phyloP scores from a whole-genome alignment of 2,797 vertebrate species.

The Tapirus indicus region DNA sequence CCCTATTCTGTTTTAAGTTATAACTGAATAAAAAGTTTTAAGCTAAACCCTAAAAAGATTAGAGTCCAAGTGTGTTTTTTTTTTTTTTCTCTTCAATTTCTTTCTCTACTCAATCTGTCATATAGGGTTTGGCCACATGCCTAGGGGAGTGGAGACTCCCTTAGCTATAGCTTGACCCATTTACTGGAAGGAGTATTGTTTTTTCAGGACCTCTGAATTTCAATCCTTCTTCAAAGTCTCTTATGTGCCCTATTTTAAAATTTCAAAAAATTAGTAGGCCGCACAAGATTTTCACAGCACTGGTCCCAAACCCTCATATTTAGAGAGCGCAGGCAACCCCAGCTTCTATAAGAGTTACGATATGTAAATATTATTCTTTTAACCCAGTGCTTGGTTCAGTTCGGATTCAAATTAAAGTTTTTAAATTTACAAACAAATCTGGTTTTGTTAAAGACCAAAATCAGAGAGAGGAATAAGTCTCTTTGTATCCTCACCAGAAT shows the following conservation, averaged over 20 bases:
- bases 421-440: neutral
- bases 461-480: neutral
- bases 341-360: neutral
- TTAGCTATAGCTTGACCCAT: neutral
- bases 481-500: neutral
- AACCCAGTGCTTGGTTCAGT: neutral
- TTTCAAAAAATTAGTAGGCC: neutral
- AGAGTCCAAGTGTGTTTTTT: neutral
- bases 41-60: neutral
- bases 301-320: neutral
- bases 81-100: neutral
- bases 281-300: neutral
- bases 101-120: neutral
- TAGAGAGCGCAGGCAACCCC: neutral
- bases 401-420: neutral
- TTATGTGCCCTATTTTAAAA: neutral
- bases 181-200: neutral
- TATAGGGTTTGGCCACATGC: neutral
- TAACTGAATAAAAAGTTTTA: constrained; percentile 20
- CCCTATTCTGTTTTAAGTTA: neutral
- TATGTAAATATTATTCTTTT: neutral
- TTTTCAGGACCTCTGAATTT: neutral
- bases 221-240: neutral
- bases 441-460: neutral
- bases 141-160: fast-evolving